Evolutionary conservation across 2,888 invertebrate genomes (phyloP).

Genomic region (Melanchra persicariae): DNA sequence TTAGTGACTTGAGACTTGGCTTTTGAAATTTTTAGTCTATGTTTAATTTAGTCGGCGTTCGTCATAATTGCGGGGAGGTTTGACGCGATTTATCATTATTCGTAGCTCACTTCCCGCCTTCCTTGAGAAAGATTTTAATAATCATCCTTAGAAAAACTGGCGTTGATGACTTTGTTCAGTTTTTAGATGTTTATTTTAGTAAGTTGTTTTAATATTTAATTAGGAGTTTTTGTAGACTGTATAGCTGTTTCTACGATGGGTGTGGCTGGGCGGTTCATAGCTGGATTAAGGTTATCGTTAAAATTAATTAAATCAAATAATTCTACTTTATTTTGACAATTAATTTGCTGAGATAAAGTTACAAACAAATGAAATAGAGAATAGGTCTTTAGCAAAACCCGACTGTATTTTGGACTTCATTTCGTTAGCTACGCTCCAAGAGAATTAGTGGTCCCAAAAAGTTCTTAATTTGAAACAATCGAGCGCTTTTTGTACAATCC

Average conservation of each 20-base stretch:
- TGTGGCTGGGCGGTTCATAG: not conserved
- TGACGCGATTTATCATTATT: constrained; percentile 74
- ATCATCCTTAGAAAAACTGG: constrained; percentile 51
- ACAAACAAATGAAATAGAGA: constrained; percentile 4
- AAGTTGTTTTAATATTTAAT: constrained; percentile 11
- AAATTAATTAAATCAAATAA: constrained; percentile 1
- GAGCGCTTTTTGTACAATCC: constrained; percentile 75
- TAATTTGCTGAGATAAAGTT: not conserved
- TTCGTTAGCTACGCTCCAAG: constrained; percentile 44
- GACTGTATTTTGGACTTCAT: constrained; percentile 27
- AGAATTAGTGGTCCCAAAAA: constrained; percentile 63
- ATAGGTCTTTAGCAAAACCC: constrained; percentile 1
- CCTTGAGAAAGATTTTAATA: constrained; percentile 59
- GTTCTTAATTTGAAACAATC: constrained; percentile 72
- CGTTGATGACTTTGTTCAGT: constrained; percentile 28
- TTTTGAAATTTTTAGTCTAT: constrained; percentile 83
- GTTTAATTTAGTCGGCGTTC: constrained; percentile 81
- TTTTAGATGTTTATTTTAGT: constrained; percentile 19
- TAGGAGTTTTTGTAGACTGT: not conserved
- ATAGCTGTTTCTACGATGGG: not conserved
- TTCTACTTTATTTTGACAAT: not conserved
- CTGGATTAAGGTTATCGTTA: not conserved
- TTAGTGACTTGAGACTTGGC: constrained; percentile 81
- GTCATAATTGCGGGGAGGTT: constrained; percentile 84
- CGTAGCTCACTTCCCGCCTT: constrained; percentile 57